Evolutionary conservation across 2,113 vertebrate genomes (phyloP).

Genomic region (Mohoua ochrocephala): DNA sequence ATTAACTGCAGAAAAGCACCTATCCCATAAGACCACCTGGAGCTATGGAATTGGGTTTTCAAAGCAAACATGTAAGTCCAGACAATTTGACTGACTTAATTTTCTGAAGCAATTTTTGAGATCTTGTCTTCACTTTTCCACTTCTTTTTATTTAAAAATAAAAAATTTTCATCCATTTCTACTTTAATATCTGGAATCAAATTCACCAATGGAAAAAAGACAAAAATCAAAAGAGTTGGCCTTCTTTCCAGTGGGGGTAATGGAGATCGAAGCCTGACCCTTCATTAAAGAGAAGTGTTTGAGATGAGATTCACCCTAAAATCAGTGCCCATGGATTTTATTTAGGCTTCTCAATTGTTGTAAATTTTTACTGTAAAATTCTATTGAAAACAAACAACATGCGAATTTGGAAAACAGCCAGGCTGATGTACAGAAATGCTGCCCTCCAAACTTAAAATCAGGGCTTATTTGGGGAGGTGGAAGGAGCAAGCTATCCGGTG

Average conservation of each 20-base stretch:
- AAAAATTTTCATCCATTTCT: not conserved
- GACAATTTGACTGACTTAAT: not conserved
- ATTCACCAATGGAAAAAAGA: not conserved
- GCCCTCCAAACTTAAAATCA: not conserved
- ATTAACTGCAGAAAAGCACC: slow-evolving; percentile 31
- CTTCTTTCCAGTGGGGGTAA: not conserved
- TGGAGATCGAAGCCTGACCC: not conserved
- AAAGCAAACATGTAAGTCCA: not conserved
- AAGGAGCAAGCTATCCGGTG: not conserved
- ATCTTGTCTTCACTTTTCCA: not conserved
- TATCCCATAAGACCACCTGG: not conserved
- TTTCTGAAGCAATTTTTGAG: not conserved
- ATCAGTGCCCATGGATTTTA: not conserved
- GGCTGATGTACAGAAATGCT: not conserved
- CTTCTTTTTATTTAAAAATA: not conserved
- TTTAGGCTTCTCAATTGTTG: not conserved
- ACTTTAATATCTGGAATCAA: not conserved
- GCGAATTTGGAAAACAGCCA: not conserved
- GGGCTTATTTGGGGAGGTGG: not conserved
- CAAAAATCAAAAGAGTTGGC: not conserved
- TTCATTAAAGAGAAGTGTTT: not conserved
- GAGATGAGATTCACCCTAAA: not conserved
- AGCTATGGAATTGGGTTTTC: not conserved
- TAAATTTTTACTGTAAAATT: not conserved
- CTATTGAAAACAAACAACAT: not conserved